A percentile compares a stretch with the other conserved stretches of the same genome.
These are phyloP conservation scores for Rattus rattus DNA, from an alignment of 2,113 vertebrate genomes.

Conservation along the genomic window DNA sequence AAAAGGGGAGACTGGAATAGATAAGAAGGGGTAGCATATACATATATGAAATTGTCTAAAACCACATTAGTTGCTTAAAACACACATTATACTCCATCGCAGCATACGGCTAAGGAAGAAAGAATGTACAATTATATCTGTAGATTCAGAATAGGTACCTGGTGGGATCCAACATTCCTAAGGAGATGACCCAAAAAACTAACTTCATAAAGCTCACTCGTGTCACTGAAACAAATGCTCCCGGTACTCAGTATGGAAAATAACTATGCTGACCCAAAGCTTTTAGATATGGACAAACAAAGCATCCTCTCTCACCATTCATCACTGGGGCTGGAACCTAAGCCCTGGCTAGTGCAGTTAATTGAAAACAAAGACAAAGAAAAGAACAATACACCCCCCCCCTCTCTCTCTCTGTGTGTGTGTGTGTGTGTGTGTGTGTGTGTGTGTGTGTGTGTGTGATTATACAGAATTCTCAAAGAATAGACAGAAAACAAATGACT, in stretches of 20 bases:
- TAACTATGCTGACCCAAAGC: not conserved
- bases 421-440: too few species aligned
- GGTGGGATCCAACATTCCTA: not conserved
- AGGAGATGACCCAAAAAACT: not conserved
- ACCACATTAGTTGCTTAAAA: not conserved
- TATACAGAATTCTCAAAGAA: not conserved
- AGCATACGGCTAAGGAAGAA: not conserved
- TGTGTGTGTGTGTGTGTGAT: too few species aligned
- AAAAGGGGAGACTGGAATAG: not conserved
- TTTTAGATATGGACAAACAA: not conserved
- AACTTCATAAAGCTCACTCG: not conserved
- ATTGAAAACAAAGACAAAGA: not conserved
- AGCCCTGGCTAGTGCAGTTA: too few species aligned
- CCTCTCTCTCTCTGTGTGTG: too few species aligned
- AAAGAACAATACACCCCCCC: too few species aligned
- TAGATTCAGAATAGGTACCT: not conserved
- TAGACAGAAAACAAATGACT: not conserved
- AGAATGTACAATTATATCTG: not conserved
- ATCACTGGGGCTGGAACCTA: too few species aligned
- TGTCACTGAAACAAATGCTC: not conserved
- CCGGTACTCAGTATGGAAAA: not conserved
- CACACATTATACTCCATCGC: too few species aligned
- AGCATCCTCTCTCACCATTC: too few species aligned
- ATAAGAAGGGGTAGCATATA: not conserved
- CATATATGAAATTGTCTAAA: not conserved